Base-by-base conservation (phyloP, 2,113 vertebrate species). In the Tragulus kanchil region DNA sequence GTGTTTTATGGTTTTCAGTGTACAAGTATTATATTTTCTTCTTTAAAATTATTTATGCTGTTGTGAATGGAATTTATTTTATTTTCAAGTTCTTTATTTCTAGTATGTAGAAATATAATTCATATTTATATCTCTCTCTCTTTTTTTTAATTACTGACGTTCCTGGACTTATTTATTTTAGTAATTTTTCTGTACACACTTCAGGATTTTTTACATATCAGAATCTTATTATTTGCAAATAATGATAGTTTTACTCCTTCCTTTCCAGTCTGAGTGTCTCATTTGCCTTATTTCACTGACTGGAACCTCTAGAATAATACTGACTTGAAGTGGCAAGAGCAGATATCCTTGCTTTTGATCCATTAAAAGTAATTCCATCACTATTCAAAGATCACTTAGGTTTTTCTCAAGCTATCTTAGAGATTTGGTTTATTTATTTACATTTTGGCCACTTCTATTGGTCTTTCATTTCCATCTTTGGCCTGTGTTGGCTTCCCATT, bases 41-140 rank as follows among this genome's bases (percentile, higher is more conserved):
- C 45, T 85, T 78, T 50, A 31, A n/a, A 85, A 75, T 71, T 48
- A 36, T 48, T 67, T 86, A 78, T 65, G 36, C 15, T 56, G 5
- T n/a, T 86, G 10, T 67, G 64, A 58, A 78, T 79, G 21, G 31
- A 87, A 59, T 75, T 84, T 50, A 77, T 93, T 85, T 56, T 75
- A 81, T 61, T 89, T 73, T 89, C 31, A 89, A n/a, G 52, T 73
- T 82, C 16, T 61, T 56, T 94, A 82, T 89, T 89, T 64, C 56
- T 48, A 75, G 36, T 14, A 42, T 78, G 21, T 64, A 75, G 19
- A 83, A 89, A 89, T 75, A 45, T 7, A 83, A 23, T 73, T 64
- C 71, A 64, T 73, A 83, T 82, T 82, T 62, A 3, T 69, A 59
- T 86, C 59, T 81, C 31, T 65, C 69, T 79, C 28, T 36, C 52